A percentile compares a stretch with the other conserved stretches of the same genome.
These are phyloP conservation scores for Riparia riparia DNA, from an alignment of 2,113 vertebrate species.

Conservation along the genomic window DNA sequence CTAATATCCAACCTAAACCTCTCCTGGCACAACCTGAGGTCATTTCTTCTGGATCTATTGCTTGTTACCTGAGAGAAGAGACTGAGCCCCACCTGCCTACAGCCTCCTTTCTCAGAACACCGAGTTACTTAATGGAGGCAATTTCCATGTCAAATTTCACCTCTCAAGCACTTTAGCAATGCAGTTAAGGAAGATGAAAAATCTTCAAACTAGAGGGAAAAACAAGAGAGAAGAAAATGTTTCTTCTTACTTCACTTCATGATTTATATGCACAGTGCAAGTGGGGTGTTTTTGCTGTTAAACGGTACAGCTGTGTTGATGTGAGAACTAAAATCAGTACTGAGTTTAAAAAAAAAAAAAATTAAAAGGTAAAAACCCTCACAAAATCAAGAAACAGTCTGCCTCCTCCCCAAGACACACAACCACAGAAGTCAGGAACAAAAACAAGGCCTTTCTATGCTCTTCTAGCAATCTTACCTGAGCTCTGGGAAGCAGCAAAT, in stretches of 20 bases:
- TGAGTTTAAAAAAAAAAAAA: neutral
- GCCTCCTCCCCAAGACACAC: neutral
- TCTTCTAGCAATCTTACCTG: neutral
- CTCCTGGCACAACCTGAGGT: neutral
- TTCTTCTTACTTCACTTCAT: neutral
- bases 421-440: neutral
- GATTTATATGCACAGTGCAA: neutral
- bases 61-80: neutral
- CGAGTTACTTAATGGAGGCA: neutral
- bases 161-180: neutral
- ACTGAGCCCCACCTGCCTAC: neutral
- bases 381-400: neutral
- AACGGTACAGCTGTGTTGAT: neutral
- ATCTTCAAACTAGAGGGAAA: neutral
- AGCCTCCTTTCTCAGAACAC: neutral
- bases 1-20: neutral
- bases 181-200: neutral
- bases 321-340: neutral
- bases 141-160: constrained; percentile 1
- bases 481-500: neutral
- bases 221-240: neutral
- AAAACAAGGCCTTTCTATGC: neutral
- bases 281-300: neutral
- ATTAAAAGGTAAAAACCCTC: accelerated
- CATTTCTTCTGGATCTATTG: neutral